A percentile compares a stretch with the other conserved stretches of the same genome.
Evolutionary conservation across 1,140 invertebrate genomes (phyloP).

Genomic region (Drosophila mojavensis): DNA sequence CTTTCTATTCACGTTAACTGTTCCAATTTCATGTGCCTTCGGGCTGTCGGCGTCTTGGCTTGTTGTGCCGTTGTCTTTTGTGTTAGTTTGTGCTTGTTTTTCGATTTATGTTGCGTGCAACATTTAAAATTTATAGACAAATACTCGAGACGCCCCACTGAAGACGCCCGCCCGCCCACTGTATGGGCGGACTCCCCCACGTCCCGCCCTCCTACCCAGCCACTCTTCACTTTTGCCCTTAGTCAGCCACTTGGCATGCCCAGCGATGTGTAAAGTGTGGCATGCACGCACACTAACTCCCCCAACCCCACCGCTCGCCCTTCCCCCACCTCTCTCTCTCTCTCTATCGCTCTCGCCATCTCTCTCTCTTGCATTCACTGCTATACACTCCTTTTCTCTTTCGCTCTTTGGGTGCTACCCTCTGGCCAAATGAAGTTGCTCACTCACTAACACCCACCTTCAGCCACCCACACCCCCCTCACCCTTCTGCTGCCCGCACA

Average conservation of each 20-base stretch:
- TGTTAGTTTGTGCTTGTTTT: conserved; percentile 45
- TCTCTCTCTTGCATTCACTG: too few species aligned
- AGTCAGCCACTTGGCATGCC: conserved; percentile 52
- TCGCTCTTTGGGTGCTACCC: neutral
- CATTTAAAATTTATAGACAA: conserved; percentile 63
- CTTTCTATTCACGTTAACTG: neutral
- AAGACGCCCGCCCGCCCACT: neutral
- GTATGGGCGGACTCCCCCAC: neutral
- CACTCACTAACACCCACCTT: neutral
- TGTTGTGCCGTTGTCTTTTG: conserved; percentile 21
- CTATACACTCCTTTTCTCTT: too few species aligned
- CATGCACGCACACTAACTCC: conserved; percentile 29
- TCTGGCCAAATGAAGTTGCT: conserved; percentile 43
- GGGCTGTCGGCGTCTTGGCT: neutral
- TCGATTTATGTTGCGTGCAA: conserved; percentile 55
- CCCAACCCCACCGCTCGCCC: conserved; percentile 1
- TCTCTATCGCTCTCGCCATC: neutral
- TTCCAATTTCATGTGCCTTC: conserved; percentile 2
- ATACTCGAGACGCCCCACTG: conserved; percentile 11
- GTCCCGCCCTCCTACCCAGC: neutral
- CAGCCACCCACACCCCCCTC: neutral
- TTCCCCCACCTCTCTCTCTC: neutral
- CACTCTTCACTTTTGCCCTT: neutral
- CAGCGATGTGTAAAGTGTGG: conserved; percentile 55
- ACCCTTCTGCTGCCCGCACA: neutral